Percentiles rank a stretch among this genome's conserved stretches.
Conservation (phyloP, 2,113 vertebrate species). For the Aphyosemion australe region DNA sequence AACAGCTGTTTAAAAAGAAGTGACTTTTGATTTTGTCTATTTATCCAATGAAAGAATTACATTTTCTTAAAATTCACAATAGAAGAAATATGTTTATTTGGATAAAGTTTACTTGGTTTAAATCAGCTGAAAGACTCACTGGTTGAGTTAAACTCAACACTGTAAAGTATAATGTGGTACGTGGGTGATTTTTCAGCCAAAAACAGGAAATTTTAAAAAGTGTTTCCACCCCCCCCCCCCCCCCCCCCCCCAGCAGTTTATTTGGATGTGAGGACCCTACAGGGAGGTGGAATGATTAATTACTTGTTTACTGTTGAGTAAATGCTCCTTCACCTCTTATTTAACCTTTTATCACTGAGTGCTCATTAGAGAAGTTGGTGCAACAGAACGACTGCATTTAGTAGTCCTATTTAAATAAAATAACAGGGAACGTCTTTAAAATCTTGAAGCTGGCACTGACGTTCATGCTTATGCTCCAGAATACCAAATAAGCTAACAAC, state of each 20-base stretch:
- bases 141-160: slow-evolving; percentile 6
- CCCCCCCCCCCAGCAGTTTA: slow-evolving; percentile 20
- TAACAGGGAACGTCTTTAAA: slow-evolving; percentile 8
- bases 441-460: neutral
- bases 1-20: no score
- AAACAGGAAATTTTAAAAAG: slow-evolving; percentile 5
- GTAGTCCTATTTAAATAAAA: slow-evolving; percentile 33
- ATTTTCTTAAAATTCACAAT: slow-evolving; percentile 15
- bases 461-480: neutral
- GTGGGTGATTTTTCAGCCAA: slow-evolving; percentile 5
- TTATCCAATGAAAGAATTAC: no score
- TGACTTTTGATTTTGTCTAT: no score
- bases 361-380: slow-evolving; percentile 41
- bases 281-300: slow-evolving; percentile 55
- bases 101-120: neutral
- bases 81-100: neutral
- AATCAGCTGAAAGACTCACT: slow-evolving; percentile 4
- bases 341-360: slow-evolving; percentile 51
- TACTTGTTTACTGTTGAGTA: slow-evolving; percentile 57
- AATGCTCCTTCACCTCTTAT: slow-evolving; percentile 50
- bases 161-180: slow-evolving; percentile 2
- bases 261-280: slow-evolving; percentile 28
- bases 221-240: no score
- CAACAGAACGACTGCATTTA: slow-evolving; percentile 34
- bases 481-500: neutral